Conservation (phyloP, 1,140 invertebrate genomes). For the Habropoda laboriosa region DNA sequence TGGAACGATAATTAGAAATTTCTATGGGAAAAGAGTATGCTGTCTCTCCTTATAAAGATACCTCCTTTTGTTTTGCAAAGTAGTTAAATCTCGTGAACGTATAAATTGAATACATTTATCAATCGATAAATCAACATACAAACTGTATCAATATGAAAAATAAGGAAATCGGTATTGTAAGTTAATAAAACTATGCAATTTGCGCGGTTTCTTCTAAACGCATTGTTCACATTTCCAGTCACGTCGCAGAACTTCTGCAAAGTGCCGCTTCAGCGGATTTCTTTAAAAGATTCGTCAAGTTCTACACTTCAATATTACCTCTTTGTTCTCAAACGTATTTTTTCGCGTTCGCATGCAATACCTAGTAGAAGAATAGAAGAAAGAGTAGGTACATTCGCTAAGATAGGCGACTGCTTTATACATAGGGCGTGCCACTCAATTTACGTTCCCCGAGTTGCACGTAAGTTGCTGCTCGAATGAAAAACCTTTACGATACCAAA, state of each 20-base stretch:
- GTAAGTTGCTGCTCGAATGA: neutral
- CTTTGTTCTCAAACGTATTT: neutral
- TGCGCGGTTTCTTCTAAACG: neutral
- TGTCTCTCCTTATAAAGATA: too few relatives aligned
- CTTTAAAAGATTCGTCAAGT: neutral
- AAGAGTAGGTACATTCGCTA: neutral
- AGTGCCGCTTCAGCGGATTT: neutral
- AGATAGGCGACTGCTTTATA: neutral
- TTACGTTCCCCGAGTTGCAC: neutral
- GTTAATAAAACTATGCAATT: neutral
- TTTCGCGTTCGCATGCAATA: neutral
- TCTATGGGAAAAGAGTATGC: too few relatives aligned
- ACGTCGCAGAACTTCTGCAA: neutral
- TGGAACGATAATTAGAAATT: too few relatives aligned
- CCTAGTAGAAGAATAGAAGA: neutral
- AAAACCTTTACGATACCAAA: neutral
- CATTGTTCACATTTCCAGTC: neutral
- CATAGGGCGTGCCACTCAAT: neutral
- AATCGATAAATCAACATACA: too few relatives aligned
- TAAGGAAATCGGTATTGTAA: too few relatives aligned
- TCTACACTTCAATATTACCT: neutral
- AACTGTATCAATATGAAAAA: too few relatives aligned
- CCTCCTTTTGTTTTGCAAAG: too few relatives aligned
- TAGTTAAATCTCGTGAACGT: too few relatives aligned
- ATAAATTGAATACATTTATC: too few relatives aligned